Percentiles rank a stretch among this genome's conserved stretches.
Evolutionary conservation across 2,888 invertebrate species (phyloP).

Genomic region (Hyles lineata): DNA sequence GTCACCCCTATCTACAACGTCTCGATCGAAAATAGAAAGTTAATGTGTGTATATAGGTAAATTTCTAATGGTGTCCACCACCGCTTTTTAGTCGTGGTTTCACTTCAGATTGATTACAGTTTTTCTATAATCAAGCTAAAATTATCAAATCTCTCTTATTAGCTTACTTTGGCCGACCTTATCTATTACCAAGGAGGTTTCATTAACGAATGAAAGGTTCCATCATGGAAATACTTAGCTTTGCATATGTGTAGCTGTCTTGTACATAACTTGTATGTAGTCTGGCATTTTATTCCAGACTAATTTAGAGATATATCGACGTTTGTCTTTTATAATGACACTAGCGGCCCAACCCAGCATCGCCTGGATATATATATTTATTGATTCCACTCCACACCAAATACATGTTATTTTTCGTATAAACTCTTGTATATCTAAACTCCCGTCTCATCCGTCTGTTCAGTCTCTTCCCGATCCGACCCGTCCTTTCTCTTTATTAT

Average conservation of each 20-base stretch:
- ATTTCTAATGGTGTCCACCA: constrained; percentile 45
- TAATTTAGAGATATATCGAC: no score
- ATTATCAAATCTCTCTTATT: constrained; percentile 13
- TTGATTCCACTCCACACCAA: no score
- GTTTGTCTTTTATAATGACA: no score
- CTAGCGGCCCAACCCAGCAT: no score
- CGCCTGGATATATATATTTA: no score
- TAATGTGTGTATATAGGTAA: constrained; percentile 40
- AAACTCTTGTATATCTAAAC: no score
- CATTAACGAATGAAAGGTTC: neutral
- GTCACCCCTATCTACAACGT: neutral
- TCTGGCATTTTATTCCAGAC: no score
- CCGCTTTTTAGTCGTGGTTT: constrained; percentile 42
- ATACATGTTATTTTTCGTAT: no score
- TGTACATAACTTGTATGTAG: no score
- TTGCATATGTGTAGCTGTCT: neutral
- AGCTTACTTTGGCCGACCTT: neutral
- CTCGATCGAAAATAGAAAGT: constrained; percentile 44
- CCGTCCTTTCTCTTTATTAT: no score
- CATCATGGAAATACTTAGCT: neutral
- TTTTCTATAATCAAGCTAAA: constrained; percentile 6
- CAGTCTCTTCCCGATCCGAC: no score
- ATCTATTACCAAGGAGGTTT: neutral
- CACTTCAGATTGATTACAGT: constrained; percentile 33
- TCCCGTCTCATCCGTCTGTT: no score